Conservation (phyloP, 30 jellyfish, hydroid and myxozoan species). For the Aurelia aurita region DNA sequence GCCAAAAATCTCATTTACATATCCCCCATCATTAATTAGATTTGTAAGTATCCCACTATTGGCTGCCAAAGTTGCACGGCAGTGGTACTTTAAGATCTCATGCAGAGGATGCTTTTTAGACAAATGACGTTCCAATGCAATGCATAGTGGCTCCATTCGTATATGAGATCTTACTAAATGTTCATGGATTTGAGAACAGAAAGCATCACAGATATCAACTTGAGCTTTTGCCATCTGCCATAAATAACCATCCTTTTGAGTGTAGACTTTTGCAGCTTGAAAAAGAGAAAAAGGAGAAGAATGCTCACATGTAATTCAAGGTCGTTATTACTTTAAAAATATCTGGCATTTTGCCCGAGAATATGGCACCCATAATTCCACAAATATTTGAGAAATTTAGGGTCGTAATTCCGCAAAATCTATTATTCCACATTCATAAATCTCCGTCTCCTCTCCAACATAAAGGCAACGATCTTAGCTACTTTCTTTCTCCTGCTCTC, state of each 20-base stretch:
- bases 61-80: constrained; percentile 68
- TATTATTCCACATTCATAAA: no score
- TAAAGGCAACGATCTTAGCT: no score
- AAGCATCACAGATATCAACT: constrained; percentile 58
- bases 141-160: constrained; percentile 80
- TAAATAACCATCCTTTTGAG: constrained; percentile 62
- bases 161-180: constrained; percentile 77
- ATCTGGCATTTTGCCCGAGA: no score
- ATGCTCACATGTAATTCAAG: no score
- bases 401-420: no score
- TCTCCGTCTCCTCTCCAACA: no score
- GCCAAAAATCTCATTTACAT: neutral
- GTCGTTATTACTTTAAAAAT: no score
- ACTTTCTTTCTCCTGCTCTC: no score
- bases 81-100: constrained; percentile 70
- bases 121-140: constrained; percentile 63
- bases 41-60: constrained; percentile 15
- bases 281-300: neutral
- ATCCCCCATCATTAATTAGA: neutral
- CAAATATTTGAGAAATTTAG: no score
- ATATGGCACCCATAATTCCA: no score
- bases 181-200: constrained; percentile 39
- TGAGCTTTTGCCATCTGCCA: constrained; percentile 80
- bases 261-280: constrained; percentile 66
- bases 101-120: constrained; percentile 77